Percentiles rank a stretch among this genome's conserved stretches.
Evolutionary conservation across 2,888 invertebrate genomes (phyloP).

Genomic region (Oligia latruncula): DNA sequence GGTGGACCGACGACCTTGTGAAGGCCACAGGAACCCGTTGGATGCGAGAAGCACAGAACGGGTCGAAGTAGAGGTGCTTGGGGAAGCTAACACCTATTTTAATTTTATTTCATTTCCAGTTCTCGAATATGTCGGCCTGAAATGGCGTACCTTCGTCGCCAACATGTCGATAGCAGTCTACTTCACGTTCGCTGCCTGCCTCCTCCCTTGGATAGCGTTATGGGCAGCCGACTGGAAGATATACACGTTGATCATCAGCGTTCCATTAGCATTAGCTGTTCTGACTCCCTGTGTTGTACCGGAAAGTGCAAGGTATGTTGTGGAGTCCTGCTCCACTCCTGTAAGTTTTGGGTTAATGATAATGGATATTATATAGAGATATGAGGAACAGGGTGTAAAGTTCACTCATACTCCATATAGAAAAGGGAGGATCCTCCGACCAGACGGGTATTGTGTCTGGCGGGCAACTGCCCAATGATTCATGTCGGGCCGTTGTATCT

Average conservation of each 20-base stretch:
- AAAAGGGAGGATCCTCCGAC: no score
- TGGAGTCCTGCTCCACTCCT: background rate
- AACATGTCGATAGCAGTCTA: conserved; percentile 97
- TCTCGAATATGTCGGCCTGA: conserved; percentile 96
- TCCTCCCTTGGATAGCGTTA: conserved; percentile 96
- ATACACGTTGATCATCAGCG: conserved; percentile 93
- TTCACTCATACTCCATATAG: no score
- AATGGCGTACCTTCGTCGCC: conserved; percentile 97
- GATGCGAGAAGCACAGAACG: no score
- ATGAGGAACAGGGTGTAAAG: no score
- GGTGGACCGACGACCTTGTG: no score
- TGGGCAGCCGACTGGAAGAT: conserved; percentile 94
- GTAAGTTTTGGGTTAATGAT: background rate
- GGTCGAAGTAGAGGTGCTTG: no score
- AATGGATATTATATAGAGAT: no score
- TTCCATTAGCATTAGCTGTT: conserved; percentile 92
- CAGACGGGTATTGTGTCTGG: no score
- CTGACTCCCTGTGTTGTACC: conserved; percentile 94
- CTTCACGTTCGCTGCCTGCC: conserved; percentile 95
- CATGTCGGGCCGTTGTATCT: no score
- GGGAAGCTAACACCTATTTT: no score
- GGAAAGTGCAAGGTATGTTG: conserved; percentile 94
- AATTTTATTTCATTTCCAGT: conserved; percentile 86
- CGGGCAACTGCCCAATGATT: no score
- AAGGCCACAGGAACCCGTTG: no score